Evolutionary conservation across 2,113 vertebrate species (phyloP), one percentile per base, ranked within the genome.

Genomic region (Malaclemys terrapin): DNA sequence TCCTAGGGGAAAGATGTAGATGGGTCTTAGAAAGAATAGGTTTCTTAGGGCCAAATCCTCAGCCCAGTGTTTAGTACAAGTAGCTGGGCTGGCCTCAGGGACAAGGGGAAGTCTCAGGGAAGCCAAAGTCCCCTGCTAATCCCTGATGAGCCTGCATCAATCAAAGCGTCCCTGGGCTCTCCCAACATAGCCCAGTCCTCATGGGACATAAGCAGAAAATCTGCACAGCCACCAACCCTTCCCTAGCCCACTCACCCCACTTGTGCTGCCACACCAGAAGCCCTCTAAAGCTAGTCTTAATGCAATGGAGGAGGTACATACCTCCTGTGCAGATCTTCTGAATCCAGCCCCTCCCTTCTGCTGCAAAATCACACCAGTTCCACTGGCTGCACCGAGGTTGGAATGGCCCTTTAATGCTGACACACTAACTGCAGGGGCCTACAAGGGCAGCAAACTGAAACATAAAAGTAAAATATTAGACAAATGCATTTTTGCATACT

Each of bases 101-200:
- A 50, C 42, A 88, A 85, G 89, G 42, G 47, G 3, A 17, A 50
- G 52, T 81, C 52, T 50, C 13, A 14, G 50, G 50, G 14, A 16
- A 69, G 38, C 31, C n/a, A 62, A 93, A 89, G 38, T 54, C 31
- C 76, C 69, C 57, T 57, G 2, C 0, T 5, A 42, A 50, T 50
- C 50, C 50, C 50, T 50, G 50, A 50, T 16, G 54, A 76, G 47
- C 24, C 13, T 10, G 1, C 22, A 85, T 83, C 20, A 52, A 2
- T 22, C 62, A 47, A 56, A 72, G 45, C 20, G 12, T 6, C 27
- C 19, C 47, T 5, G 24, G 83, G 76, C 25, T 45, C 29, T 85
- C 0, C 0, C 2, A 65, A 3, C 0, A 4, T n/a, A 12, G 17
- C 65, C 76, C 49, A 89, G 59, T 47, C 52, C 38, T 62, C 25